Evolutionary conservation across 2,888 invertebrate genomes (phyloP).

Genomic region (Andrena praecox): DNA sequence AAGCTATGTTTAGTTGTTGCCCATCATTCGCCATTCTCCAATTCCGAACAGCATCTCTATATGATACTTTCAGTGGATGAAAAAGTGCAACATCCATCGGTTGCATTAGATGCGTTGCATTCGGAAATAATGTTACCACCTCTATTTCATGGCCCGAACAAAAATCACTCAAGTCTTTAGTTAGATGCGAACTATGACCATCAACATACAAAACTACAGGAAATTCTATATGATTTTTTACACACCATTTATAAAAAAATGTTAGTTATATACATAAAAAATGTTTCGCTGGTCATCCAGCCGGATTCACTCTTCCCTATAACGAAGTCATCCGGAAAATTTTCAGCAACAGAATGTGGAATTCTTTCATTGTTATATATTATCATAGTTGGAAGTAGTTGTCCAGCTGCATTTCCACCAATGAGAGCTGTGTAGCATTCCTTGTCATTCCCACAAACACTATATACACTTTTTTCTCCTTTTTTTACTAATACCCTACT

Average conservation of each 20-base stretch:
- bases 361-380: background rate
- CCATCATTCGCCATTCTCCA: background rate
- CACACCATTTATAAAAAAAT: background rate
- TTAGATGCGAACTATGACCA: background rate
- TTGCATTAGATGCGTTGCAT: too few relatives aligned
- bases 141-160: background rate
- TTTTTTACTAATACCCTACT: background rate
- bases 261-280: background rate
- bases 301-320: background rate
- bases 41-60: background rate
- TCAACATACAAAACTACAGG: background rate
- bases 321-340: background rate
- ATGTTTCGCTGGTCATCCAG: background rate
- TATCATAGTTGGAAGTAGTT: background rate
- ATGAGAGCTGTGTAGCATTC: background rate
- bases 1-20: background rate
- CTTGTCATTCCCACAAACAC: background rate
- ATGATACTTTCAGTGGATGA: background rate
- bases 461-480: background rate
- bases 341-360: background rate
- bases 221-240: background rate
- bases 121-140: too few relatives aligned
- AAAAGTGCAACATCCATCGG: conserved; percentile 2
- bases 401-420: background rate
- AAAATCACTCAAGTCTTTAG: background rate